A percentile compares a stretch with the other conserved stretches of the same genome.
These are phyloP conservation scores for Olivierus martensii DNA, from an alignment of 1,140 invertebrate genomes.

Conservation along the genomic window DNA sequence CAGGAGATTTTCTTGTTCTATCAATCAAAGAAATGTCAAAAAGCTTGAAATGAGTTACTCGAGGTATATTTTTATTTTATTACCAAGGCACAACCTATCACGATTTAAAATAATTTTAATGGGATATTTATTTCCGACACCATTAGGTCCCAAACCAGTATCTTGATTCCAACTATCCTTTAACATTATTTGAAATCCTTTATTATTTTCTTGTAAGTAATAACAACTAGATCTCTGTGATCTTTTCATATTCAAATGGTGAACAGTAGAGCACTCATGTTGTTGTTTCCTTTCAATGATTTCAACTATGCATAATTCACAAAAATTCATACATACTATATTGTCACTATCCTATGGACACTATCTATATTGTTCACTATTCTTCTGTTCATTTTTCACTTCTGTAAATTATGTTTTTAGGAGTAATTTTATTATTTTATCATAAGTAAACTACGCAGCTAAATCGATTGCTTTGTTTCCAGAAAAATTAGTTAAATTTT, in stretches of 20 bases:
- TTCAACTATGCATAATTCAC: slow-evolving; percentile 40
- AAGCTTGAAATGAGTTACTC: slow-evolving; percentile 49
- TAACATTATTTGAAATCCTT: slow-evolving; percentile 61
- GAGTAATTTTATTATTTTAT: neutral
- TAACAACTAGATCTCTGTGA: slow-evolving; percentile 42
- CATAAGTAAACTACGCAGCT: slow-evolving; percentile 33
- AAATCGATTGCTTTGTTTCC: slow-evolving; percentile 49
- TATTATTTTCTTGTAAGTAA: slow-evolving; percentile 54
- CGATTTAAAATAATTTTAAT: slow-evolving; percentile 60
- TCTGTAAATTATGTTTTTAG: neutral
- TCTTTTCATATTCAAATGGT: slow-evolving; percentile 51
- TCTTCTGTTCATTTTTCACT: neutral
- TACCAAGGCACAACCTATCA: slow-evolving; percentile 56
- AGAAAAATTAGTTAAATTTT: slow-evolving; percentile 40
- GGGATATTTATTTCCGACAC: slow-evolving; percentile 55
- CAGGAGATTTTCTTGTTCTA: neutral
- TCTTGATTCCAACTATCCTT: slow-evolving; percentile 63
- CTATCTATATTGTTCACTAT: no score
- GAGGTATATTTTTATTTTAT: slow-evolving; percentile 33
- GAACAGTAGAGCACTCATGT: slow-evolving; percentile 56
- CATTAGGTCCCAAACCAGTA: slow-evolving; percentile 54
- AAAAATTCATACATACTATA: slow-evolving; percentile 38
- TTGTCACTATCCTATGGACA: no score
- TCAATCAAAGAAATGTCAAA: slow-evolving; percentile 38
- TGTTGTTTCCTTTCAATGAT: slow-evolving; percentile 37